A percentile compares a stretch with the other conserved stretches of the same genome.
Evolutionary conservation across 2,888 invertebrate genomes (phyloP).

Genomic region (Rapana venosa): DNA sequence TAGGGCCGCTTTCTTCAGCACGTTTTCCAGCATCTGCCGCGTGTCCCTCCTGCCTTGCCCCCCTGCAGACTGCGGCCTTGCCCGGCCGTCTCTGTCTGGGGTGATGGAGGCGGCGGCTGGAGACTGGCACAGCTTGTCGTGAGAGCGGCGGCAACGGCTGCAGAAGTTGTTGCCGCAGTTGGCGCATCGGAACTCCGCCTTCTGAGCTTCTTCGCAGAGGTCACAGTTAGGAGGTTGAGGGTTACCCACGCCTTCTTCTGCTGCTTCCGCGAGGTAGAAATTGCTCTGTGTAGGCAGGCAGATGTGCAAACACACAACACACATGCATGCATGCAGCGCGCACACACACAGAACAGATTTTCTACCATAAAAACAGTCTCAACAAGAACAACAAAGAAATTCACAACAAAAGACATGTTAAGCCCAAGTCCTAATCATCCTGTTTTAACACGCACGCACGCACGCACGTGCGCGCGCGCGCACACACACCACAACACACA

Average conservation of each 20-base stretch:
- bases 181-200: constrained; percentile 8
- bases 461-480: too few species aligned
- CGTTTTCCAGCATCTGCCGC: background rate
- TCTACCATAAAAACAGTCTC: too few species aligned
- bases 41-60: background rate
- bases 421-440: too few species aligned
- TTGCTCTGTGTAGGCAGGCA: background rate
- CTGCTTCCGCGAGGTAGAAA: too few species aligned
- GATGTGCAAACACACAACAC: background rate
- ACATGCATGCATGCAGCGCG: background rate
- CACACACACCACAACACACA: too few species aligned
- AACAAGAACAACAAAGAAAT: too few species aligned
- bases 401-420: too few species aligned
- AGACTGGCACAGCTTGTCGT: constrained; percentile 9
- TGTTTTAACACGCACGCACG: too few species aligned
- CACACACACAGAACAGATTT: too few species aligned
- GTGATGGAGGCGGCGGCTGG: background rate
- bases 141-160: background rate
- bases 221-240: background rate
- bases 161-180: background rate
- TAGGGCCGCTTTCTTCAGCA: background rate
- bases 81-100: background rate
- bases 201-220: constrained; percentile 17
- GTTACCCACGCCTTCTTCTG: too few species aligned
- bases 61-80: background rate